Evolutionary conservation across 2,888 invertebrate genomes (phyloP), one percentile per base, ranked within the genome.

Genomic region (Sphaerophoria rueppellii): DNA sequence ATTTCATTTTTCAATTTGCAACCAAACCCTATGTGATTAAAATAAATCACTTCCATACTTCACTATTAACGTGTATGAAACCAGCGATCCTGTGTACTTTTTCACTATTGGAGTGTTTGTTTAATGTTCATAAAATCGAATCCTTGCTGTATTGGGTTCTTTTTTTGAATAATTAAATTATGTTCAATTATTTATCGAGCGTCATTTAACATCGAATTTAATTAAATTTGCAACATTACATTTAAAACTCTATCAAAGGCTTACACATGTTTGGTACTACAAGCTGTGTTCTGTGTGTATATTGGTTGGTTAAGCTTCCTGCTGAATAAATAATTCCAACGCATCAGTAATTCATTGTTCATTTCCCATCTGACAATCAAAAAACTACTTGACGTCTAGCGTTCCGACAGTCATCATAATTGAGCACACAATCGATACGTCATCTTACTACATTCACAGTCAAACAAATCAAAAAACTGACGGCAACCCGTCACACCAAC

Each of bases 351-450:
- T 58, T 40, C 58, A 40, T 11, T 40, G 5, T 40, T 16, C 37
- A 58, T 37, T 58, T 58, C 12, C 40, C 40, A 24, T 55, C 40
- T 58, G 40, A 58, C 58, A 58, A 58, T 58, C 58, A 58, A 43
- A 24, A 40, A 14, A 24, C 4, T 50, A 60, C 43, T 24, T 60
- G 40, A 60, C 6, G 24, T 60, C 43, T 58, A 24, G 43, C 4
- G 43, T 9, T 43, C 43, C 9, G 58, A 60, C 40, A 43, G 60
- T 43, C 60, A 24, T 60, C 60, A 60, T 43, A 3, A 3, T 16
- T 9, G 24, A 43, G 60, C 40, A 60, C 43, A 43, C 60, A 43
- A 60, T 60, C 40, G 16, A 43, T 60, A 40, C 24, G 24, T 43
- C 43, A 43, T 60, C 24, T 43, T 40, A 4, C 14, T 32, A 43